These are phyloP conservation scores for Margaritifera margaritifera DNA, from an alignment of 2,888 invertebrate genomes.

Conservation along the genomic window DNA sequence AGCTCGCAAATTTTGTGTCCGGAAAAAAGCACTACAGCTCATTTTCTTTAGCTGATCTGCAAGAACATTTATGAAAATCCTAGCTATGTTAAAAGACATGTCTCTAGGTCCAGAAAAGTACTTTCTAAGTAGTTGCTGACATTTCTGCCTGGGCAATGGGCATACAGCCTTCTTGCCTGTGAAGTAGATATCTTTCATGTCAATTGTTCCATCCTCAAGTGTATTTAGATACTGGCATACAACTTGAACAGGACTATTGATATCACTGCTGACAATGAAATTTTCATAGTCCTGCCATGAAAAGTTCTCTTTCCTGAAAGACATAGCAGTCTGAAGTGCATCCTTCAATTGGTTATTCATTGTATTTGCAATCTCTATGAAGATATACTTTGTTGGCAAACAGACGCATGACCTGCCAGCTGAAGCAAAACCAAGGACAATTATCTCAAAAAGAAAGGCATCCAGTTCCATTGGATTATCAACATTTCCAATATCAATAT, in stretches of 20 bases:
- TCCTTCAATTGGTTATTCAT: conserved; percentile 37
- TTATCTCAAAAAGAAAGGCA: conserved; percentile 46
- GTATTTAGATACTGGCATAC: conserved; percentile 43
- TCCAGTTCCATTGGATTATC: conserved; percentile 38
- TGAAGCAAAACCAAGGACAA: conserved; percentile 35
- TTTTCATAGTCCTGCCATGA: conserved; percentile 32
- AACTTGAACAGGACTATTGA: conserved; percentile 47
- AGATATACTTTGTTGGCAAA: conserved; percentile 29
- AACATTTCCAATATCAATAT: conserved; percentile 46
- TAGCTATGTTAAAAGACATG: conserved; percentile 38
- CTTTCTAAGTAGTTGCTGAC: conserved; percentile 28
- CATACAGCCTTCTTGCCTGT: conserved; percentile 8
- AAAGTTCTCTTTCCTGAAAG: conserved; percentile 31
- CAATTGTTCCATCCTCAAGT: conserved; percentile 23
- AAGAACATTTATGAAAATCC: conserved; percentile 45
- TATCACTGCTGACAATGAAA: conserved; percentile 35
- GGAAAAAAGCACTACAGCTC: conserved; percentile 46
- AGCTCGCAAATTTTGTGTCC: background rate
- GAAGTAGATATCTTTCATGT: conserved; percentile 34
- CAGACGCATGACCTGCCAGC: conserved; percentile 22
- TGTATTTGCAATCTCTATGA: conserved; percentile 49
- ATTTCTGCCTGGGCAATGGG: conserved; percentile 22
- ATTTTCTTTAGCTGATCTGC: conserved; percentile 56
- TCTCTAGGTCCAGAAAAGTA: conserved; percentile 20
- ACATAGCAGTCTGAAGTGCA: conserved; percentile 38